Evolutionary conservation across 2,797 vertebrate species (phyloP).

Genomic region (Notoglanidium macrostoma): DNA sequence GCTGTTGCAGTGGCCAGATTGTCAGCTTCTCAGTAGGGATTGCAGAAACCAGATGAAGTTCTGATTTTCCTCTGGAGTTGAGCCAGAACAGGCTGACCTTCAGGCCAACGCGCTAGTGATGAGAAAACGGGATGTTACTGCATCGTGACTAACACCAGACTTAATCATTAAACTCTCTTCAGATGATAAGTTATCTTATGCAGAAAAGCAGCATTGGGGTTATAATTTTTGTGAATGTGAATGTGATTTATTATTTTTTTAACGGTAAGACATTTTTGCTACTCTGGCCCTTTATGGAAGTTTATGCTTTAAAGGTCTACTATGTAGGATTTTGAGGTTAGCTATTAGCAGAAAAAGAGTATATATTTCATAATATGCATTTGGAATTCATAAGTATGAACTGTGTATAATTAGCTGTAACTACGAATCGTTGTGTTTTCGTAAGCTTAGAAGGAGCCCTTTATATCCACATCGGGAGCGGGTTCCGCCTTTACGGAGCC

Average conservation of each 20-base stretch:
- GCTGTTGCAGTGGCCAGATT: not conserved
- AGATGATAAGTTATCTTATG: not conserved
- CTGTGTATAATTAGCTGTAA: no score
- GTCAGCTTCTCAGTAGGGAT: slow-evolving; percentile 17
- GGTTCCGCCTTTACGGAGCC: no score
- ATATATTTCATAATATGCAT: no score
- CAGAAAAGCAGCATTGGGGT: not conserved
- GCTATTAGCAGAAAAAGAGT: no score
- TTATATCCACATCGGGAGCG: no score
- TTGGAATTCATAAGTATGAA: no score
- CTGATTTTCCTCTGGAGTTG: slow-evolving; percentile 33
- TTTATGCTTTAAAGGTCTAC: no score
- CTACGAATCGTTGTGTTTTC: no score
- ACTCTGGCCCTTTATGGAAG: not conserved
- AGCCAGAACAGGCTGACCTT: slow-evolving; percentile 45
- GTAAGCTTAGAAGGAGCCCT: no score
- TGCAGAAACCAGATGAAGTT: slow-evolving; percentile 31
- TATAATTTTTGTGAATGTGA: not conserved
- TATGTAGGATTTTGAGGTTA: no score
- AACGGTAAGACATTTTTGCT: not conserved
- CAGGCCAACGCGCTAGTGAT: not conserved
- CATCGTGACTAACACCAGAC: slow-evolving; percentile 6
- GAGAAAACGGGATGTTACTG: not conserved
- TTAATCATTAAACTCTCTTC: not conserved
- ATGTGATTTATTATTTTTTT: not conserved